Conservation (phyloP, 1,140 invertebrate genomes). For the Pantala flavescens region DNA sequence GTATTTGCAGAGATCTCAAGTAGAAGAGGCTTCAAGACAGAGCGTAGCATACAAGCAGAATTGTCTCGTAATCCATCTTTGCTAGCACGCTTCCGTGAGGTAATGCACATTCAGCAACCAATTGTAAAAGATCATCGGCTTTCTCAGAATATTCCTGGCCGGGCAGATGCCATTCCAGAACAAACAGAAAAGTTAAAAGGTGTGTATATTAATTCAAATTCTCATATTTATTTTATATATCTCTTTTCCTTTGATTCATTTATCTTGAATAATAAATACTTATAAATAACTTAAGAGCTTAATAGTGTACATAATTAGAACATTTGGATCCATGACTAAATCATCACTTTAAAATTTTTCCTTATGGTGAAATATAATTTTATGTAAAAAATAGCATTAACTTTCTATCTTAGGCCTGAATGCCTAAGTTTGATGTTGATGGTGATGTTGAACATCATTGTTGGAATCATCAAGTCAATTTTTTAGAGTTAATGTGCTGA, state of each 20-base stretch:
- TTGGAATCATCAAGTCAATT: no score
- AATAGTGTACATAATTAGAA: no score
- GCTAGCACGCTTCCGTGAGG: conserved; percentile 21
- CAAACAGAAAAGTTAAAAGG: conserved; percentile 28
- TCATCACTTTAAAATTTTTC: no score
- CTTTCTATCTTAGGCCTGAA: no score
- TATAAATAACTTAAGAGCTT: no score
- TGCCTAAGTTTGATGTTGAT: no score
- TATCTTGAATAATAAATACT: background rate
- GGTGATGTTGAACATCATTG: no score
- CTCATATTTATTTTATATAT: background rate
- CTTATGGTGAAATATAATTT: no score
- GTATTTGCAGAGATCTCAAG: background rate
- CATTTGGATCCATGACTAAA: no score
- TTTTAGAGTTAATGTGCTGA: no score
- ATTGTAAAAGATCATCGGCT: conserved; percentile 4
- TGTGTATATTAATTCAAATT: conserved; percentile 12
- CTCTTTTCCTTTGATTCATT: background rate
- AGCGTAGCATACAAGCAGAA: conserved; percentile 55
- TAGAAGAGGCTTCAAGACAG: conserved; percentile 58
- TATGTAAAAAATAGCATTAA: no score
- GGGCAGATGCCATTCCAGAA: conserved; percentile 21
- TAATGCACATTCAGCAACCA: background rate
- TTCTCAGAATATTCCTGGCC: background rate
- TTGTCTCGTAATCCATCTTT: conserved; percentile 52